These are phyloP conservation scores for Lamellibrachia luymesi DNA, from an alignment of 1,140 invertebrate species.

Conservation along the genomic window DNA sequence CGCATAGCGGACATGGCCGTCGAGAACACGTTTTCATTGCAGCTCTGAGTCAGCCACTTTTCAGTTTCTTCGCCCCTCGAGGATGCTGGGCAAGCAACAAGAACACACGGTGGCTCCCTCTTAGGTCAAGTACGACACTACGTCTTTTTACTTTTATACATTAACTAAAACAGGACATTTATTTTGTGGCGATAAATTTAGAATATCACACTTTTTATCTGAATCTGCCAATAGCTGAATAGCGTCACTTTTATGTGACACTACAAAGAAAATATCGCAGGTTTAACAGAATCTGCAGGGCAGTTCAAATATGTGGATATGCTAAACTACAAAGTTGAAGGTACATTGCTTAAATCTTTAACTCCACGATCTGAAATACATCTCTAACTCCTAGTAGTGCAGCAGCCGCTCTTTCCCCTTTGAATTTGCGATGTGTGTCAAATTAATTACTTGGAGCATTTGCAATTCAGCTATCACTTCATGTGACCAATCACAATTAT, in stretches of 20 bases:
- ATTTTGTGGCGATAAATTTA: neutral
- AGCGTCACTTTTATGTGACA: neutral
- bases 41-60: neutral
- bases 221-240: neutral
- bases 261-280: neutral
- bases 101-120: neutral
- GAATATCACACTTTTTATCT: neutral
- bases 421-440: neutral
- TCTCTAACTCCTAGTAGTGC: too few species aligned
- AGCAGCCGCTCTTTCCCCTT: neutral
- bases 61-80: neutral
- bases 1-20: neutral
- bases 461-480: neutral
- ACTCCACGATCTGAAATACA: too few species aligned
- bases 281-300: neutral
- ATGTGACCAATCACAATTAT: neutral
- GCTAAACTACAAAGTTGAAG: neutral
- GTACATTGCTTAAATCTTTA: neutral
- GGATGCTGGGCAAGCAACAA: neutral
- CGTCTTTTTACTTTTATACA: neutral
- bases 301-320: neutral
- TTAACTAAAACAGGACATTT: neutral
- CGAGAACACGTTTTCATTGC: neutral
- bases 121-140: neutral
- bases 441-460: neutral